phyloP scores from a whole-genome alignment of 2,113 vertebrate genomes.

The Morone saxatilis region DNA sequence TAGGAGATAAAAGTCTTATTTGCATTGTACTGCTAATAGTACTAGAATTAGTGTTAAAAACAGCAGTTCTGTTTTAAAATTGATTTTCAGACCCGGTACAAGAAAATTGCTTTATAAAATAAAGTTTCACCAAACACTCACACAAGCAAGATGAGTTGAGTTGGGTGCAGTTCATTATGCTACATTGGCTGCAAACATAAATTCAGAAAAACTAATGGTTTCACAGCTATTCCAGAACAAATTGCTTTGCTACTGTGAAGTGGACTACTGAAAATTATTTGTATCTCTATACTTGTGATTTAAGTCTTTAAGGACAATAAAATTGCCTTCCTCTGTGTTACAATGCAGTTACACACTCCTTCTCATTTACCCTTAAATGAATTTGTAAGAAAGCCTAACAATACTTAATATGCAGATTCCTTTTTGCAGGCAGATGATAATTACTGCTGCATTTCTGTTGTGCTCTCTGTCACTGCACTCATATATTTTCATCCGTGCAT shows the following conservation, averaged over 20 bases:
- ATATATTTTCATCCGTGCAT: constrained; percentile 31
- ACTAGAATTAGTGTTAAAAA: neutral
- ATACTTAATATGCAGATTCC: constrained; percentile 66
- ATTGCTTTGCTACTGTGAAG: constrained; percentile 30
- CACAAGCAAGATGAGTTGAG: neutral
- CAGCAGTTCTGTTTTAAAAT: constrained; percentile 12
- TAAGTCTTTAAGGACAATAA: constrained; percentile 34
- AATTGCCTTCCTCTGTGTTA: constrained; percentile 20
- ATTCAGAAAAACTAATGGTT: constrained; percentile 19
- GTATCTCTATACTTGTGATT: constrained; percentile 27
- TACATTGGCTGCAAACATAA: constrained; percentile 1
- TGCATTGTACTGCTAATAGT: neutral
- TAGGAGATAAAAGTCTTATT: neutral
- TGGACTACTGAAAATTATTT: neutral
- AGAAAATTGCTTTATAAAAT: constrained; percentile 28
- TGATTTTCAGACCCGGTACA: constrained; percentile 7
- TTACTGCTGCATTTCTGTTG: constrained; percentile 39
- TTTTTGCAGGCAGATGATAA: constrained; percentile 60
- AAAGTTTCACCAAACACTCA: constrained; percentile 4
- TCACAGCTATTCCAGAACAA: constrained; percentile 21
- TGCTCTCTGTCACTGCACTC: constrained; percentile 3
- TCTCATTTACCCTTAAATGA: constrained; percentile 22
- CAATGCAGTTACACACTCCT: constrained; percentile 24
- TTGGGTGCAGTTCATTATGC: constrained; percentile 12
- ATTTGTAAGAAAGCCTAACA: constrained; percentile 44